Base-by-base conservation (phyloP, 2,888 invertebrate genomes). In the Nephrotoma guestfalica region DNA sequence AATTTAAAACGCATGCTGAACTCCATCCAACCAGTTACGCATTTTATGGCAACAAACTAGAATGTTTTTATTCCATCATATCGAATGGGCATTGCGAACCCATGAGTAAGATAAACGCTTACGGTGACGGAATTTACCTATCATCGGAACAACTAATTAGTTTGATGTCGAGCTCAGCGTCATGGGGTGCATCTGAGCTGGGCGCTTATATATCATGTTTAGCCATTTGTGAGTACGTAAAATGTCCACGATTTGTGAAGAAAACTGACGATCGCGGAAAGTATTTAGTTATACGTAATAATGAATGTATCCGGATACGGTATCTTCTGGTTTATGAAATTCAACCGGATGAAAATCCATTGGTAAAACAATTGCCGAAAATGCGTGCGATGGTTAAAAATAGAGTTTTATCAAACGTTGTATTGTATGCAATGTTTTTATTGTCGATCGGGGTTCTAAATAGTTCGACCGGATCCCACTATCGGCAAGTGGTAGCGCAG, bases 31-130 rank as follows among this genome's bases (percentile, higher is more conserved):
- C 94, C 0, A 93, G 95, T 89, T 93, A 93, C 89, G 96, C 96
- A 2, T 97, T 94, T 90, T 96, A 97, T 90, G 97, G 97, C 43
- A 96, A 95, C 90, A 93, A 95, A 87, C 91, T 96, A 87, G 96
- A 96, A 90, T 95, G 96, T 90, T 96, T 97, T 90, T 95, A 96
- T 91, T 95, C 96, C 0, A 96, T 96, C 88, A 90, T 96, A 86
- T 94, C 95, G 91, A 94, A 95, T 91, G 96, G 96, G 2, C 92
- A 96, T 86, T 94, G 95, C 88, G 95, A 95, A 88, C 95, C 95
- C 90, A 92, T 95, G 91, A 94, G 93, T 89, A 94, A 94, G 92
- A 94, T 94, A 89, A 93, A 93, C 40, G 89, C 94, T 87, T 94
- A 94, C 91, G 95, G 95, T 18, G 94, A 94, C 90, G 96, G 96